Evolutionary conservation across 2,888 invertebrate species (phyloP).

Genomic region (Venustoraphidia nigricollis): DNA sequence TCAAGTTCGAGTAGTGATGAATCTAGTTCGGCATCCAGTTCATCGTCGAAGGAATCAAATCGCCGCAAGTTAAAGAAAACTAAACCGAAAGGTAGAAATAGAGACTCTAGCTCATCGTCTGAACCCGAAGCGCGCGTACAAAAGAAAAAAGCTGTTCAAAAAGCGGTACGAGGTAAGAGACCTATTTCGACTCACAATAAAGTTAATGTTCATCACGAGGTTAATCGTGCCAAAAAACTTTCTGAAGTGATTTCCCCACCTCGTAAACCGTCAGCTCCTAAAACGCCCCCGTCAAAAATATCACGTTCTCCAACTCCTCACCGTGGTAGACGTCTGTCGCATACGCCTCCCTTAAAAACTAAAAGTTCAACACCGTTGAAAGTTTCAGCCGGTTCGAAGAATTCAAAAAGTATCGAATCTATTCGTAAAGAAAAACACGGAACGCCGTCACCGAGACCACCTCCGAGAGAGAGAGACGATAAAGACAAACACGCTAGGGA

Average conservation of each 20-base stretch:
- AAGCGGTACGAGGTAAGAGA: constrained; percentile 23
- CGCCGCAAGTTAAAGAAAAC: constrained; percentile 23
- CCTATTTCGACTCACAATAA: constrained; percentile 35
- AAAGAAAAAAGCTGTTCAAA: constrained; percentile 27
- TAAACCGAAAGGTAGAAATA: constrained; percentile 18
- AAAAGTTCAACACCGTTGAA: constrained; percentile 20
- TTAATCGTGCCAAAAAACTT: constrained; percentile 30
- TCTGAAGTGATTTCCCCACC: constrained; percentile 25
- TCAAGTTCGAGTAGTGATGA: constrained; percentile 51
- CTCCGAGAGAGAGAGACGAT: constrained; percentile 19
- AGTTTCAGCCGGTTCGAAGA: constrained; percentile 17
- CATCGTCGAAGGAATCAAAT: constrained; percentile 27
- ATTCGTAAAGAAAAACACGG: constrained; percentile 25
- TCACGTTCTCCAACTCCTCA: constrained; percentile 24
- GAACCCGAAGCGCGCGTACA: constrained; percentile 20
- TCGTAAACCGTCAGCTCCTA: constrained; percentile 8
- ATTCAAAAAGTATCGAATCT: constrained; percentile 15
- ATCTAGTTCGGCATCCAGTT: constrained; percentile 45
- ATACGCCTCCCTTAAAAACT: constrained; percentile 26
- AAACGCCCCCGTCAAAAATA: constrained; percentile 14
- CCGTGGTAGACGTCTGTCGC: constrained; percentile 20
- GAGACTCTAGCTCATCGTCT: constrained; percentile 14
- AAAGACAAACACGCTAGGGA: constrained; percentile 23
- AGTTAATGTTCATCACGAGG: constrained; percentile 35
- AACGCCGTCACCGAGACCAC: constrained; percentile 24